Conservation (phyloP, 2,113 vertebrate species). For the Limanda limanda region DNA sequence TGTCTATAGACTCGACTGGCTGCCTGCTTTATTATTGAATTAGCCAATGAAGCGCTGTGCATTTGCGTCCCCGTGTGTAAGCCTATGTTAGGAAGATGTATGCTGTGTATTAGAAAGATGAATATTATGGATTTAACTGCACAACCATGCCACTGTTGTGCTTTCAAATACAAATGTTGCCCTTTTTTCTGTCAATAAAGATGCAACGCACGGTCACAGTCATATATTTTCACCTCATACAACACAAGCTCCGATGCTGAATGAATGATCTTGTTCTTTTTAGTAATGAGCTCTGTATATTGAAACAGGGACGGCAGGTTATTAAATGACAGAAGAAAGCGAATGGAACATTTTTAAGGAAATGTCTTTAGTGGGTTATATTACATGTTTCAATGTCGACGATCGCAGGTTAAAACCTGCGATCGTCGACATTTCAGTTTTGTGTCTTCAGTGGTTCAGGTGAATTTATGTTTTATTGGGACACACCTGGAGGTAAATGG, state of each 20-base stretch:
- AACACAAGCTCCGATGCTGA: not conserved
- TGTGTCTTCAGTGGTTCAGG: not conserved
- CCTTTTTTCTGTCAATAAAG: constrained; percentile 47
- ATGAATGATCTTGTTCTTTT: constrained; percentile 6
- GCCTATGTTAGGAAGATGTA: constrained; percentile 64
- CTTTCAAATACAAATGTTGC: constrained; percentile 34
- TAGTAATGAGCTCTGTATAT: constrained; percentile 1
- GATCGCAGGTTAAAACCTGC: too few relatives aligned
- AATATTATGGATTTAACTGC: constrained; percentile 71
- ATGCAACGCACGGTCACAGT: constrained; percentile 36
- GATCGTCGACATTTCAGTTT: not conserved
- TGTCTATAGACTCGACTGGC: constrained; percentile 63
- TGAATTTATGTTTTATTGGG: constrained; percentile 8
- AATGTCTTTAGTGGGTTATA: not conserved
- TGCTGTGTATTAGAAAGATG: constrained; percentile 74
- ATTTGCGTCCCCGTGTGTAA: constrained; percentile 63
- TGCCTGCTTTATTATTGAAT: constrained; percentile 82
- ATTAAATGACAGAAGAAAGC: constrained; percentile 3
- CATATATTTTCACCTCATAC: constrained; percentile 12
- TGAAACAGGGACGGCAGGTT: not conserved
- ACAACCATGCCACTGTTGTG: constrained; percentile 34
- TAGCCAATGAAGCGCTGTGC: constrained; percentile 75
- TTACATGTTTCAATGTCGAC: not conserved
- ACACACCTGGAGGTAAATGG: not conserved
- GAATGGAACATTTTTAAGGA: not conserved